Percentiles rank a stretch among this genome's conserved stretches.
phyloP scores from a whole-genome alignment of 2,113 vertebrate genomes.

The Genyomyrus donnyi region DNA sequence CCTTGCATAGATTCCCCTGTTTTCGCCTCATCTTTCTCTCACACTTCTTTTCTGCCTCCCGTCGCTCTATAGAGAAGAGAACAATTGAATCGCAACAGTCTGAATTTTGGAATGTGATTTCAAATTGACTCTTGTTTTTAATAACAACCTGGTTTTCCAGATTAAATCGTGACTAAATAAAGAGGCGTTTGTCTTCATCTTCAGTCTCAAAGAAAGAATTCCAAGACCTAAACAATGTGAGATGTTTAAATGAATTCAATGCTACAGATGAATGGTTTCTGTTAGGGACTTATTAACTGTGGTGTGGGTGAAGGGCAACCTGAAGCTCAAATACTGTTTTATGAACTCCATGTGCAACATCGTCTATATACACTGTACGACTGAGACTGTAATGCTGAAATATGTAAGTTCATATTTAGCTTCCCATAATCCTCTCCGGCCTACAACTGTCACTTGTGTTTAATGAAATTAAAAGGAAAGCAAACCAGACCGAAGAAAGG shows the following conservation, averaged over 20 bases:
- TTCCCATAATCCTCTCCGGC: background rate
- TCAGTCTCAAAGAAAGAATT: background rate
- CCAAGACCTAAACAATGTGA: background rate
- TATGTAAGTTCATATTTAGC: background rate
- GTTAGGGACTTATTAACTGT: background rate
- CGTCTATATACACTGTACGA: background rate
- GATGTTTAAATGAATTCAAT: background rate
- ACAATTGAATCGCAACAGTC: background rate
- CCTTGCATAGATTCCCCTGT: background rate
- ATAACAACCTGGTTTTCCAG: background rate
- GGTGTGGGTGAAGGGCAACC: background rate
- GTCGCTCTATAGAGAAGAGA: background rate
- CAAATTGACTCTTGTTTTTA: background rate
- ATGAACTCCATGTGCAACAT: background rate
- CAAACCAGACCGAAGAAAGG: background rate
- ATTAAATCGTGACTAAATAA: background rate
- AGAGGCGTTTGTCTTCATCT: background rate
- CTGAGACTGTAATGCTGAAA: background rate
- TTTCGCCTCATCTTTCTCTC: background rate
- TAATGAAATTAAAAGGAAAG: background rate
- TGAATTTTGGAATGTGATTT: background rate
- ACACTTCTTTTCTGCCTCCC: background rate
- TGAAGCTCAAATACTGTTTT: background rate
- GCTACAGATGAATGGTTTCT: background rate
- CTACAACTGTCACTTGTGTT: background rate